phyloP scores from a whole-genome alignment of 2,797 vertebrate genomes.

The Macropodus opercularis region DNA sequence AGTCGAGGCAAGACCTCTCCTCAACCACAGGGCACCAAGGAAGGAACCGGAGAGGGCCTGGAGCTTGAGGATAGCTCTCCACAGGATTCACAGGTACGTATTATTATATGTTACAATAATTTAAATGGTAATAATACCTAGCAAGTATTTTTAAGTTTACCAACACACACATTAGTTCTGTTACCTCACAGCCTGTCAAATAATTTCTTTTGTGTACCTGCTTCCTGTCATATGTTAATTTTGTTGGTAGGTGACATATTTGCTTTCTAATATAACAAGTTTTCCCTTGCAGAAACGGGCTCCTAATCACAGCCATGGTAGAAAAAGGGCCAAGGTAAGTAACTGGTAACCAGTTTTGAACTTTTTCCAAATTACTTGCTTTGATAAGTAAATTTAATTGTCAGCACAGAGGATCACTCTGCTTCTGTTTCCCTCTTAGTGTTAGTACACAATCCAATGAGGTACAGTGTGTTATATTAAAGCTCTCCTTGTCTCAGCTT shows the following conservation, averaged over 20 bases:
- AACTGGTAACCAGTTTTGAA: not conserved
- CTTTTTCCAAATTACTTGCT: not conserved
- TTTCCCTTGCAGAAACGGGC: slow-evolving; percentile 85
- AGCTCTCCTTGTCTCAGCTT: not conserved
- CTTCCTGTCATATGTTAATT: too few relatives aligned
- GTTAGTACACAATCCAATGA: slow-evolving; percentile 12
- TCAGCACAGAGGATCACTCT: not conserved
- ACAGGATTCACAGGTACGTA: slow-evolving; percentile 91
- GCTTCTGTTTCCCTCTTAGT: not conserved
- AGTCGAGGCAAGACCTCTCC: slow-evolving; percentile 87
- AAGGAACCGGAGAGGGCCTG: slow-evolving; percentile 84
- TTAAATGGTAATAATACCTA: too few relatives aligned
- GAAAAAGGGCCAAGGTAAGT: slow-evolving; percentile 96
- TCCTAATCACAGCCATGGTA: slow-evolving; percentile 91
- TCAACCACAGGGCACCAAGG: slow-evolving; percentile 87
- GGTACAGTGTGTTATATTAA: not conserved
- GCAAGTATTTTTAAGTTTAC: too few relatives aligned
- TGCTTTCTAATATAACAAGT: not conserved
- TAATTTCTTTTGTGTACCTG: too few relatives aligned
- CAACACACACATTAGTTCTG: too few relatives aligned
- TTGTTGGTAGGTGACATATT: too few relatives aligned
- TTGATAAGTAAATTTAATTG: not conserved
- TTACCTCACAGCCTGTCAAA: too few relatives aligned
- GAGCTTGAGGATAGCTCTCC: slow-evolving; percentile 87
- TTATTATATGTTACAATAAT: not conserved